Conservation (phyloP, 2,888 invertebrate species). For the Ptycholaimellus sp. region DNA sequence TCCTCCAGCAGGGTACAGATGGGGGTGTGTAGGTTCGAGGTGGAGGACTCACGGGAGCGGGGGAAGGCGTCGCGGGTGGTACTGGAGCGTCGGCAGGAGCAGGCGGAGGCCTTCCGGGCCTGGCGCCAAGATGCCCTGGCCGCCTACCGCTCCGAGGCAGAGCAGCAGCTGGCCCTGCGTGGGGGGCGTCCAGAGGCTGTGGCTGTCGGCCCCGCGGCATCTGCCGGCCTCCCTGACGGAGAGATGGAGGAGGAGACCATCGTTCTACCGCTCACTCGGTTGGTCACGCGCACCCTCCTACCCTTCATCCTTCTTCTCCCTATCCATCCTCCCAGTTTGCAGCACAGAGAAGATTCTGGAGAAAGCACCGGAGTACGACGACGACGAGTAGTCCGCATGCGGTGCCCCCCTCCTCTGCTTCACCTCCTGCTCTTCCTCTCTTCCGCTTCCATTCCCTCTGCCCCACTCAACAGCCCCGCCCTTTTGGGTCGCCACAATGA, state of each 20-base stretch:
- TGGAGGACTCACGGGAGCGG: slow-evolving; percentile 44
- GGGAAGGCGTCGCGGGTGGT: slow-evolving; percentile 18
- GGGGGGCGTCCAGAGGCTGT: slow-evolving; percentile 12
- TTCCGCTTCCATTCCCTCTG: too few species aligned
- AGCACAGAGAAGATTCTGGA: slow-evolving; percentile 13
- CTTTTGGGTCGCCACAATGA: too few species aligned
- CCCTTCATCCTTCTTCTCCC: too few species aligned
- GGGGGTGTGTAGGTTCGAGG: too few species aligned
- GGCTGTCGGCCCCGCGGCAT: slow-evolving; percentile 8
- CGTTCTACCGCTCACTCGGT: slow-evolving; percentile 16
- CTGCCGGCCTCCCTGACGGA: too few species aligned
- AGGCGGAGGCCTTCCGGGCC: background rate
- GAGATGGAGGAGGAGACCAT: slow-evolving; percentile 19
- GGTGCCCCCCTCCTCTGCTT: background rate
- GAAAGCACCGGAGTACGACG: slow-evolving; percentile 11
- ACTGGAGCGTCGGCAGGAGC: background rate
- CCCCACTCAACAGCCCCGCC: too few species aligned
- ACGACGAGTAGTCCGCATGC: slow-evolving; percentile 5
- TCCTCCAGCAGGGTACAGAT: too few species aligned
- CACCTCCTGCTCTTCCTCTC: slow-evolving; percentile 3
- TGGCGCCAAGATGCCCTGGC: slow-evolving; percentile 13
- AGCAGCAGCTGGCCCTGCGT: background rate
- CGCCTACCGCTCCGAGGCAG: slow-evolving; percentile 2
- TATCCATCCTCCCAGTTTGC: too few species aligned
- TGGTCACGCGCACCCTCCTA: too few species aligned